Percentiles rank a stretch among this genome's conserved stretches.
These are phyloP conservation scores for Ardeotis arabs DNA, from an alignment of 2,113 vertebrate species.

Conservation along the genomic window DNA sequence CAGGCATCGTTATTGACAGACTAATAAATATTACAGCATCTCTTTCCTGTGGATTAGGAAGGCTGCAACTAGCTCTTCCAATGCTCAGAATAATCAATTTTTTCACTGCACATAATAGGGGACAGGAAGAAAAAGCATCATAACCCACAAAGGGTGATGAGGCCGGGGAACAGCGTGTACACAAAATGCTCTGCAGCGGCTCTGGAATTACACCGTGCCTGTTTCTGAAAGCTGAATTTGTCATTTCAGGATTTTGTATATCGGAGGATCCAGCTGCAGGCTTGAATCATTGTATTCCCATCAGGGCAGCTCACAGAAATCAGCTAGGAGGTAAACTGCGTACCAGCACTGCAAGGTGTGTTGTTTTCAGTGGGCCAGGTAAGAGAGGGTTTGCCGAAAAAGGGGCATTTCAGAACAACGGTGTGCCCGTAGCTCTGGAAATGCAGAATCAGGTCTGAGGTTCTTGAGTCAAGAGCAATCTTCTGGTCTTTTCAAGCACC, in stretches of 20 bases:
- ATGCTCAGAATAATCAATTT: constrained; percentile 20
- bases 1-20: constrained; percentile 10
- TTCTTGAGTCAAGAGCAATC: not conserved
- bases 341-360: not conserved
- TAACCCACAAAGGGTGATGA: not conserved
- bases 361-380: not conserved
- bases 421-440: not conserved
- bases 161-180: not conserved
- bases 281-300: not conserved
- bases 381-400: not conserved
- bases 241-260: constrained; percentile 1
- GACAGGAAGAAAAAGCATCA: constrained; percentile 9
- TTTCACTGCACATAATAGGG: not conserved
- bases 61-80: not conserved
- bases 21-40: constrained; percentile 23
- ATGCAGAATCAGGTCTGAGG: not conserved
- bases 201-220: not conserved
- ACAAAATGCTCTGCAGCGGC: not conserved
- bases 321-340: not conserved
- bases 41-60: not conserved
- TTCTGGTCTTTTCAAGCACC: not conserved
- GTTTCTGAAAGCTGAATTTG: constrained; percentile 53
- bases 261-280: constrained; percentile 20
- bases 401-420: not conserved
- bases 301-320: not conserved